Conservation (phyloP, 1,140 invertebrate genomes). For the Nylanderia fulva region DNA sequence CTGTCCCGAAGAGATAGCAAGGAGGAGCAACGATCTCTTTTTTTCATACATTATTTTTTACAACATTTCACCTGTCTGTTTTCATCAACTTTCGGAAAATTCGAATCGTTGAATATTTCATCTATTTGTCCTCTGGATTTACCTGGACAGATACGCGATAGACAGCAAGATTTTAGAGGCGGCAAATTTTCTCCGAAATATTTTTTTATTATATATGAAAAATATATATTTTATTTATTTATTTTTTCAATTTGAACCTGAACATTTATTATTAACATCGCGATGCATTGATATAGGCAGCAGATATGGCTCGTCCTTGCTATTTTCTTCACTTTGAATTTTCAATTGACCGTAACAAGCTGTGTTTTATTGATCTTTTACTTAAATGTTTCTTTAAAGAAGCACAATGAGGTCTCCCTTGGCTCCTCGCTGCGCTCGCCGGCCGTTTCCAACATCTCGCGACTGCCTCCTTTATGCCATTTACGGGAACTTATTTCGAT, state of each 20-base stretch:
- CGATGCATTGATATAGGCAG: neutral
- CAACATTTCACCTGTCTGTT: neutral
- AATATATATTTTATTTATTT: neutral
- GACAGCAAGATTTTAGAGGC: neutral
- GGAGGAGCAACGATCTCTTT: neutral
- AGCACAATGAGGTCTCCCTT: conserved; percentile 48
- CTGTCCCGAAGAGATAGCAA: conserved; percentile 34
- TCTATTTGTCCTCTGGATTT: neutral
- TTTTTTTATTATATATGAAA: neutral
- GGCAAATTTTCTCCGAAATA: neutral
- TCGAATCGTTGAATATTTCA: neutral
- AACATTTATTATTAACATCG: neutral
- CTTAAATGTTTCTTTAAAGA: conserved; percentile 41
- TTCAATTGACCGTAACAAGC: conserved; percentile 33
- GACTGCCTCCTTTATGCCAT: conserved; percentile 19
- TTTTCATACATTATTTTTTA: neutral
- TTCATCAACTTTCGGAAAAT: neutral
- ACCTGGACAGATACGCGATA: no score
- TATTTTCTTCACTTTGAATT: conserved; percentile 31
- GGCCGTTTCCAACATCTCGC: conserved; percentile 43
- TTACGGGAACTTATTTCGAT: conserved; percentile 66
- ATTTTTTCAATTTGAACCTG: neutral
- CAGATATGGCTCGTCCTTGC: conserved; percentile 25
- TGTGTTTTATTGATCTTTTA: conserved; percentile 59
- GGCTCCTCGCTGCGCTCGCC: conserved; percentile 30